Evolutionary conservation across 2,797 vertebrate species (phyloP).

Genomic region (Danio jaintianensis): DNA sequence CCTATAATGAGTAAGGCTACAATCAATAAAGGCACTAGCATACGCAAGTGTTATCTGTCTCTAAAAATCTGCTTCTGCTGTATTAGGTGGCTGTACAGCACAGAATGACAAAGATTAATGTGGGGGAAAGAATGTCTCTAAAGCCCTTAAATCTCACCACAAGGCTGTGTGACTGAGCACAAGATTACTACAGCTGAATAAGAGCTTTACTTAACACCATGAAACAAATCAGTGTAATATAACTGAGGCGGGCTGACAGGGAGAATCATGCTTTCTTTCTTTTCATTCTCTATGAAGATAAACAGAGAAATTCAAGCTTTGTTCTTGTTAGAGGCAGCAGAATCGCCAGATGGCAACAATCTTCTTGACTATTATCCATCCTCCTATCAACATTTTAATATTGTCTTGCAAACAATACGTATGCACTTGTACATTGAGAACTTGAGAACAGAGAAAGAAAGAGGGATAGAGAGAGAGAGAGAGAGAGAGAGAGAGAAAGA

Average conservation of each 20-base stretch:
- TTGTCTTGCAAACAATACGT: background rate
- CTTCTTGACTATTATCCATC: background rate
- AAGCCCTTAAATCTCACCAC: conserved; percentile 68
- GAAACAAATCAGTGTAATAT: conserved; percentile 68
- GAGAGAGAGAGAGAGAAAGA: background rate
- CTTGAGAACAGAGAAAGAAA: background rate
- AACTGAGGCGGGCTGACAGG: background rate
- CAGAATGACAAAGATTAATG: conserved; percentile 63
- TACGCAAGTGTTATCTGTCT: background rate
- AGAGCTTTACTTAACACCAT: conserved; percentile 48
- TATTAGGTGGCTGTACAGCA: conserved; percentile 14
- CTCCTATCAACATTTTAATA: too few relatives aligned
- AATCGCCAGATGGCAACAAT: background rate
- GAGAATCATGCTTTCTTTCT: background rate
- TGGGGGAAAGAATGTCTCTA: conserved; percentile 62
- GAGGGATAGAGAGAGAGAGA: background rate
- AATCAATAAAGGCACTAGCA: background rate
- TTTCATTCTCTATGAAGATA: conserved; percentile 1
- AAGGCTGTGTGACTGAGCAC: conserved; percentile 56
- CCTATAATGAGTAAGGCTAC: background rate
- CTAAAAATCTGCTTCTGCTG: conserved; percentile 25
- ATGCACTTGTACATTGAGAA: too few relatives aligned
- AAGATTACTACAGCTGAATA: conserved; percentile 69
- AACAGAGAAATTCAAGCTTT: conserved; percentile 5
- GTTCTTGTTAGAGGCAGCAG: background rate